Conservation (phyloP, 2,113 vertebrate species). For the Recurvirostra avosetta region DNA sequence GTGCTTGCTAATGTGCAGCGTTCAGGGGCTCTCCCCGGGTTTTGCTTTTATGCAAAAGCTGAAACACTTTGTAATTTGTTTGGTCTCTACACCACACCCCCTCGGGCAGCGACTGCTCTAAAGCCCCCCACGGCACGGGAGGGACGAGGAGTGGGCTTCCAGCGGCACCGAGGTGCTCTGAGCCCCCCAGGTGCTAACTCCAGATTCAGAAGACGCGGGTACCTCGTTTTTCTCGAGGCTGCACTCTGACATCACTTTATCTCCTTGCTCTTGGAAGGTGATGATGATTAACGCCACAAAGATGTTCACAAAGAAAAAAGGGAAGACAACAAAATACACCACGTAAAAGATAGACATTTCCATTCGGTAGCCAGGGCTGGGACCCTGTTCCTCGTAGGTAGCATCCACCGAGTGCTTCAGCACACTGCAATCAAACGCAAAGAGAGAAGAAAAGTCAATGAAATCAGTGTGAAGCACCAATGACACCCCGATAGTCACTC, state of each 20-base stretch:
- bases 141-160: fast-evolving
- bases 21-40: fast-evolving
- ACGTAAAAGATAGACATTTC: constrained; percentile 98
- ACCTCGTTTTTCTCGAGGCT: constrained; percentile 98
- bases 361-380: constrained; percentile 93
- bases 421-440: constrained; percentile 77
- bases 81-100: background rate
- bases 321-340: constrained; percentile 97
- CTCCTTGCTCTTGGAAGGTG: constrained; percentile 98
- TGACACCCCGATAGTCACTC: background rate
- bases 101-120: background rate
- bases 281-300: constrained; percentile 98
- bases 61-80: background rate
- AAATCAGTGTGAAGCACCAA: background rate
- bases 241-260: constrained; percentile 96
- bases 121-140: background rate
- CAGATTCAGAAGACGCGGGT: background rate
- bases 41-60: background rate
- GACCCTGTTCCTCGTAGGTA: constrained; percentile 93
- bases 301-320: constrained; percentile 99
- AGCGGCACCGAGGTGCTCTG: background rate
- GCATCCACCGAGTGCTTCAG: constrained; percentile 96
- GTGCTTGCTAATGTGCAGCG: background rate
- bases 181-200: background rate
- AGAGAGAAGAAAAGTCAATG: constrained; percentile 20